Evolutionary conservation across 2,113 vertebrate genomes (phyloP).

Genomic region (Fulica atra): DNA sequence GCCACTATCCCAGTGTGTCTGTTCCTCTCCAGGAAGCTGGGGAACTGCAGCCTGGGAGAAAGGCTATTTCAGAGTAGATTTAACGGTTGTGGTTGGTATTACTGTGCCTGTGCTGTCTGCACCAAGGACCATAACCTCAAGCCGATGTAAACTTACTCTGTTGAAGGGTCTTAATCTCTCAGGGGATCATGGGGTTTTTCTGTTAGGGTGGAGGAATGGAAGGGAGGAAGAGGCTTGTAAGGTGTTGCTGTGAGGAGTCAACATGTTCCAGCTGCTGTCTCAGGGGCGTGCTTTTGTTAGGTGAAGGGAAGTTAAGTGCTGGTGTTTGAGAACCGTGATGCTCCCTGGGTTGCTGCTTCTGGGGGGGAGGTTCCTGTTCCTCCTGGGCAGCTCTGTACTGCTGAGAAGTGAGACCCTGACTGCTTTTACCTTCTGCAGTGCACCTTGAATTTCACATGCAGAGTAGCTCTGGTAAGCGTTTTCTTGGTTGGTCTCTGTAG

Average conservation of each 20-base stretch:
- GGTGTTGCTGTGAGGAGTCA: background rate
- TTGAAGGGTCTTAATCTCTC: background rate
- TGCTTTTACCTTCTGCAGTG: background rate
- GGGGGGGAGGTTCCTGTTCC: fast-evolving
- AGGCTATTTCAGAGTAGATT: background rate
- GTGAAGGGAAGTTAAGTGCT: background rate
- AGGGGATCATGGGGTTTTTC: background rate
- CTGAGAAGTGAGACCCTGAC: background rate
- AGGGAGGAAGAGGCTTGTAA: background rate
- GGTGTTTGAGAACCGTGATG: background rate
- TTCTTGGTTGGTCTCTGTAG: background rate
- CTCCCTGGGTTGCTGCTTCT: background rate
- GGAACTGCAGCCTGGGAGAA: background rate
- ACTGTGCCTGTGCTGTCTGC: background rate
- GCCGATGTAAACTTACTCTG: background rate
- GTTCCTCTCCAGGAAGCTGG: background rate
- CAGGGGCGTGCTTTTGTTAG: background rate
- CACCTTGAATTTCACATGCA: background rate
- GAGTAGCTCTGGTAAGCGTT: background rate
- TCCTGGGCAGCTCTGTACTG: background rate
- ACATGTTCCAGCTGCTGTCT: background rate
- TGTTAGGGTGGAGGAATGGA: background rate
- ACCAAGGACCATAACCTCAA: background rate
- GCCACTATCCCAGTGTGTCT: background rate
- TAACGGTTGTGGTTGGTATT: background rate